phyloP scores from a whole-genome alignment of 2,113 vertebrate genomes.

The Trachemys scripta region DNA sequence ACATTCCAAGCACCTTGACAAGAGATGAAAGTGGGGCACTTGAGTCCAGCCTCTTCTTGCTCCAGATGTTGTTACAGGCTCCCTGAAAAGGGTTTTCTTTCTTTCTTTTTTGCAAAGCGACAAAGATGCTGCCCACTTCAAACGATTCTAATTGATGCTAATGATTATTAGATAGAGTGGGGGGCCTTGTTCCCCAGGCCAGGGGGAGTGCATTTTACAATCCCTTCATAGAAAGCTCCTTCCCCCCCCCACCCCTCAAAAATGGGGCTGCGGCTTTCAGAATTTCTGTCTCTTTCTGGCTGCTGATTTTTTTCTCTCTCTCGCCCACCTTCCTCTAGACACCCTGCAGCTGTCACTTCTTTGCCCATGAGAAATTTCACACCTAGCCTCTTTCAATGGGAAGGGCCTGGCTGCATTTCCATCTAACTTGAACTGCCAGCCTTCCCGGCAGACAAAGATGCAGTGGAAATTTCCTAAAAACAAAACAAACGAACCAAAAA shows the following conservation, averaged over 20 bases:
- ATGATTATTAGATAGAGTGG: conserved; percentile 91
- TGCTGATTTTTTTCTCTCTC: conserved; percentile 29
- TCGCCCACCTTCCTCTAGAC: conserved; percentile 47
- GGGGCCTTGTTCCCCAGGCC: conserved; percentile 75
- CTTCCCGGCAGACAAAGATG: background rate
- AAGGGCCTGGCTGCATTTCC: conserved; percentile 12
- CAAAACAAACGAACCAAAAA: background rate
- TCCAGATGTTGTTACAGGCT: conserved; percentile 88
- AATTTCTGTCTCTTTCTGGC: conserved; percentile 66
- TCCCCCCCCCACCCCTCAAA: conserved; percentile 12
- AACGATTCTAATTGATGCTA: conserved; percentile 94
- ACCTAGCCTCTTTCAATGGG: conserved; percentile 48
- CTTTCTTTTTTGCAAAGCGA: conserved; percentile 74
- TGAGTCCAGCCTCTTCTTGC: conserved; percentile 71
- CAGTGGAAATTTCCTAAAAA: background rate
- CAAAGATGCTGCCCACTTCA: conserved; percentile 88
- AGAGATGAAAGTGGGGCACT: conserved; percentile 77
- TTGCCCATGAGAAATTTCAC: conserved; percentile 83
- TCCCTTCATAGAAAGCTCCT: conserved; percentile 79
- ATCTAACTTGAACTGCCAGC: background rate
- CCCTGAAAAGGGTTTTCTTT: conserved; percentile 78
- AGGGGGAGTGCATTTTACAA: conserved; percentile 81
- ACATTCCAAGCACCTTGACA: conserved; percentile 79
- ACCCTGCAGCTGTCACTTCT: conserved; percentile 71
- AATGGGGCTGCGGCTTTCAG: conserved; percentile 51